These are phyloP conservation scores for Macropis europaea DNA, from an alignment of 2,888 invertebrate genomes.

Conservation along the genomic window DNA sequence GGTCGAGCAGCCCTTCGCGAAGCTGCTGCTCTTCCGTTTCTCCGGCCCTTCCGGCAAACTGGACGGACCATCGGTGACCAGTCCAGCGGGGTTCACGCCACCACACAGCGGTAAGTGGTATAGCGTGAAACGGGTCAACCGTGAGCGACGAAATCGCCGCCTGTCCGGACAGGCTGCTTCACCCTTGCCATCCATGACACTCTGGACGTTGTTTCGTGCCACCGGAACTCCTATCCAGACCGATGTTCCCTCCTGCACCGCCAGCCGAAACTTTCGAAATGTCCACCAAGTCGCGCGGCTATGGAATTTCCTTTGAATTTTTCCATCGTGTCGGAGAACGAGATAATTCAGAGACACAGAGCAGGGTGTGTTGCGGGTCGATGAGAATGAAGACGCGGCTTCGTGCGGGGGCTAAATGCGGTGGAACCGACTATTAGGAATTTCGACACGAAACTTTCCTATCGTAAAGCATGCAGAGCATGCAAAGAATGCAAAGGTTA, in stretches of 20 bases:
- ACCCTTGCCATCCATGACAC: neutral
- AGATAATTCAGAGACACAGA: too few species aligned
- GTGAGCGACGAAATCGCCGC: conserved; percentile 62
- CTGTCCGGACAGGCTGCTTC: conserved; percentile 26
- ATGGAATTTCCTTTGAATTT: too few species aligned
- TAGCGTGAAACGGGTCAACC: conserved; percentile 66
- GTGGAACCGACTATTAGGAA: too few species aligned
- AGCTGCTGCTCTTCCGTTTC: conserved; percentile 31
- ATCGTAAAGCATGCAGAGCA: too few species aligned
- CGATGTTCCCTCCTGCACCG: neutral
- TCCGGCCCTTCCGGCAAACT: conserved; percentile 26
- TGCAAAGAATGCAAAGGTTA: too few species aligned
- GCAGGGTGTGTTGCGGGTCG: too few species aligned
- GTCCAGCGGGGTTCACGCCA: too few species aligned
- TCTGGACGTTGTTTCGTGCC: conserved; percentile 27
- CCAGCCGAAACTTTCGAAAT: neutral
- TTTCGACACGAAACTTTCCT: too few species aligned
- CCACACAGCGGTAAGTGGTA: conserved; percentile 58
- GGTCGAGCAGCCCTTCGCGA: conserved; percentile 4
- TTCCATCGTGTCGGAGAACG: too few species aligned
- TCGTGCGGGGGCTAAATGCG: too few species aligned
- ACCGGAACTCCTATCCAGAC: conserved; percentile 38
- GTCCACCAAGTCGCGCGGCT: too few species aligned
- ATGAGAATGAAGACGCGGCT: too few species aligned
- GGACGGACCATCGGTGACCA: conserved; percentile 35